Base-by-base conservation (phyloP, 2,797 vertebrate genomes). In the Anguilla anguilla region DNA sequence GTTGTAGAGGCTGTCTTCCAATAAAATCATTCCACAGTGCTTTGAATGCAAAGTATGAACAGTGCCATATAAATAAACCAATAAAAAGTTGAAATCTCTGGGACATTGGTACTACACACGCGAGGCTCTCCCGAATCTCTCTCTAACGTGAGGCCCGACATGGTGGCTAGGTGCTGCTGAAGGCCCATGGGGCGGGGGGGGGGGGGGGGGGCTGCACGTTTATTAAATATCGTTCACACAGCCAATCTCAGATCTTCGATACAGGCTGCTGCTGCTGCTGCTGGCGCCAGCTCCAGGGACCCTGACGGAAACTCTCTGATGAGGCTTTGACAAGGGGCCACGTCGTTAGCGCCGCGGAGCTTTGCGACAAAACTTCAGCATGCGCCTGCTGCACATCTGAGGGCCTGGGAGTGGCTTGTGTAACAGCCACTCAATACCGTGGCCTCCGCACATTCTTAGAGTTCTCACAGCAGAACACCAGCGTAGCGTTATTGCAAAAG, bases 141-240 rank as follows among this genome's bases (percentile, higher is more conserved):
- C 4, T 39, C 13, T 22, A 39, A 22, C 5, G 74, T 79, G 74
- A 79, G 15, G 39, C 31, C 74, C 31, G 13, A 35, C 13, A 43
- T 79, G 19, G 53, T 31, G 55, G 28, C 15, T 22, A 3, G 84
- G 31, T 51, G 46, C 55, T 57, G 15, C 28, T 31, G 25, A 7
- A 1, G 59, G 46, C n/a, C 35, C 25, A 28, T 13, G 4, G 67
- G 85, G 39, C 51, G 61, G 39, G 39, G 3, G 39, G 39, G 39
- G 2, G 39, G 3, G 39, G 35, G 35, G 35, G 35, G 35, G 35
- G 1, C 35, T 5, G 51, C 10, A 1, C 43, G 82, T 59, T 87
- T 74, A 72, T 84, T 51, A 17, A 39, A 61, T 59, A 72, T 51
- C 39, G 25, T 57, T 87, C 64, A 87, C 51, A 43, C 46, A 35